phyloP scores from a whole-genome alignment of 30 jellyfish, hydroid and myxozoan genomes.

The Aurelia sp. region DNA sequence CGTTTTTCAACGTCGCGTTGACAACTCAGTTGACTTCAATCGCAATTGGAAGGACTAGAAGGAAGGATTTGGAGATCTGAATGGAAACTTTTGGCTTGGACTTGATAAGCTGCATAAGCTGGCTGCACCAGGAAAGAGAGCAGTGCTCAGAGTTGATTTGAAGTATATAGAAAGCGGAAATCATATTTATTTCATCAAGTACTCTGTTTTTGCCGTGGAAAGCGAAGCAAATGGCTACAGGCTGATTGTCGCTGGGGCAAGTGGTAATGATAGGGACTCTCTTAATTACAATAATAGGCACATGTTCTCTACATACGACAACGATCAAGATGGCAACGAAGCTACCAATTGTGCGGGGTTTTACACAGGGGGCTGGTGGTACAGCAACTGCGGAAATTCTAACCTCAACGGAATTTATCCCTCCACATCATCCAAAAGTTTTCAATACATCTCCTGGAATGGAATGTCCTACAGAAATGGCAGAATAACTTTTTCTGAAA shows the following conservation, averaged over 20 bases:
- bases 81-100: too few species aligned
- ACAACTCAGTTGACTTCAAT: too few species aligned
- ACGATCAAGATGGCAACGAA: neutral
- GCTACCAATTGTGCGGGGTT: neutral
- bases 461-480: neutral
- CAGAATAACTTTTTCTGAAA: conserved; percentile 2
- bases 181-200: neutral
- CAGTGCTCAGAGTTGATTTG: too few species aligned
- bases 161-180: too few species aligned
- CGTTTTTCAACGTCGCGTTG: too few species aligned
- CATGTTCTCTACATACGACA: neutral
- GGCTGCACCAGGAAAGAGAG: too few species aligned
- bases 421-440: neutral
- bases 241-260: neutral
- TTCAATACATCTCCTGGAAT: neutral
- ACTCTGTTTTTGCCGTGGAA: neutral
- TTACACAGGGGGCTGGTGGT: neutral
- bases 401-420: neutral
- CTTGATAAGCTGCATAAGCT: too few species aligned
- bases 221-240: neutral
- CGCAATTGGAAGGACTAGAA: too few species aligned
- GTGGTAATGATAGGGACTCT: neutral
- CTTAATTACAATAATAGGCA: neutral
- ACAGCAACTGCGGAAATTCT: neutral
- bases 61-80: too few species aligned